phyloP scores from a whole-genome alignment of 2,888 invertebrate genomes.

The Ernsta delagoae region DNA sequence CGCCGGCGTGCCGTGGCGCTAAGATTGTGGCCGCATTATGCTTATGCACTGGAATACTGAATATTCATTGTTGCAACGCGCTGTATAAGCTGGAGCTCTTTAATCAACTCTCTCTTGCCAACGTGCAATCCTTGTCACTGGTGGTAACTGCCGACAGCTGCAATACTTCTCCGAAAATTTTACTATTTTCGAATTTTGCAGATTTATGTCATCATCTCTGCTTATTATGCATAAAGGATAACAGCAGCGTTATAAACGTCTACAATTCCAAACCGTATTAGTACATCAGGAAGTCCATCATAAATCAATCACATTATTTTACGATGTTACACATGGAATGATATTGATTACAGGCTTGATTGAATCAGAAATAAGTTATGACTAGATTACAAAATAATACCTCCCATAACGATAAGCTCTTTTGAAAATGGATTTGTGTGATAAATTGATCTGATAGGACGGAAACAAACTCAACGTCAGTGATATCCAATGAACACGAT shows the following conservation, averaged over 20 bases:
- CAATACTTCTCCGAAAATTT: slow-evolving; percentile 40
- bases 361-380: background rate
- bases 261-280: background rate
- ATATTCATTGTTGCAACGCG: slow-evolving; percentile 70
- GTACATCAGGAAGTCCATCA: background rate
- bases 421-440: slow-evolving; percentile 18
- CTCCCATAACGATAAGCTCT: slow-evolving; percentile 13
- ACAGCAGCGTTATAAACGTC: background rate
- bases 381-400: slow-evolving; percentile 13
- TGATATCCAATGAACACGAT: slow-evolving; percentile 57
- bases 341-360: slow-evolving; percentile 12
- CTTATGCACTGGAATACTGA: slow-evolving; percentile 76
- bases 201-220: too few species aligned
- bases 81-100: slow-evolving; percentile 62
- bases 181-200: slow-evolving; percentile 26
- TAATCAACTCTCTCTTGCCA: slow-evolving; percentile 70
- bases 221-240: background rate
- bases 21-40: slow-evolving; percentile 74
- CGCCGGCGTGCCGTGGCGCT: slow-evolving; percentile 51
- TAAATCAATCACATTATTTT: slow-evolving; percentile 9
- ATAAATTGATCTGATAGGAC: slow-evolving; percentile 35
- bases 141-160: slow-evolving; percentile 47
- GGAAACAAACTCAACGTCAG: slow-evolving; percentile 52
- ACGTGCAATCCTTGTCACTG: slow-evolving; percentile 51
- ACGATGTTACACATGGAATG: slow-evolving; percentile 4